Conservation (phyloP, 2,888 invertebrate genomes). For the Folsomia manolachei region DNA sequence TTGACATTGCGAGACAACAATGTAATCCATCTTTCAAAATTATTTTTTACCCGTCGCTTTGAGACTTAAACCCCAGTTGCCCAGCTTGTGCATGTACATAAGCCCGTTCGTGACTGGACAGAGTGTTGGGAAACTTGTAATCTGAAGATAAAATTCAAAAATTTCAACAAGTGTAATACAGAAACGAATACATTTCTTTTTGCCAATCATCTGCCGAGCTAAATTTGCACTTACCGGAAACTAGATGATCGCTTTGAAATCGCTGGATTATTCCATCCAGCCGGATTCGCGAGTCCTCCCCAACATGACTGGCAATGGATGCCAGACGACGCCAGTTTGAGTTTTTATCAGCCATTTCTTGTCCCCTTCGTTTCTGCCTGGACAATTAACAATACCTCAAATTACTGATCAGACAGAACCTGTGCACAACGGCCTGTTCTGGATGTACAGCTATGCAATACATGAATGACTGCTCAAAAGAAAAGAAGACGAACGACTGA, state of each 20-base stretch:
- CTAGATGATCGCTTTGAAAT: not conserved
- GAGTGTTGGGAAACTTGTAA: conserved; percentile 22
- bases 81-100: conserved; percentile 33
- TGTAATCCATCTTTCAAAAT: not conserved
- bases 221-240: not conserved
- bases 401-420: too few species aligned
- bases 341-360: too few species aligned
- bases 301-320: not conserved
- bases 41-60: conserved; percentile 33
- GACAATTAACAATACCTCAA: too few species aligned
- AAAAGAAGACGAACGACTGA: too few species aligned
- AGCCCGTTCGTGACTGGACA: conserved; percentile 30
- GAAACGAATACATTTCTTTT: too few species aligned
- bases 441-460: too few species aligned
- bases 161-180: not conserved
- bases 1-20: not conserved
- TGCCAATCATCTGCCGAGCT: not conserved
- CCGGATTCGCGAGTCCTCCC: not conserved
- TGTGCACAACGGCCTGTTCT: too few species aligned
- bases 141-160: conserved; percentile 16
- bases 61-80: conserved; percentile 23
- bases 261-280: not conserved
- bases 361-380: too few species aligned
- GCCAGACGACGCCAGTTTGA: not conserved
- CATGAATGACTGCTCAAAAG: too few species aligned